These are phyloP conservation scores for Coilia nasus DNA, from an alignment of 2,797 vertebrate genomes.

Conservation along the genomic window DNA sequence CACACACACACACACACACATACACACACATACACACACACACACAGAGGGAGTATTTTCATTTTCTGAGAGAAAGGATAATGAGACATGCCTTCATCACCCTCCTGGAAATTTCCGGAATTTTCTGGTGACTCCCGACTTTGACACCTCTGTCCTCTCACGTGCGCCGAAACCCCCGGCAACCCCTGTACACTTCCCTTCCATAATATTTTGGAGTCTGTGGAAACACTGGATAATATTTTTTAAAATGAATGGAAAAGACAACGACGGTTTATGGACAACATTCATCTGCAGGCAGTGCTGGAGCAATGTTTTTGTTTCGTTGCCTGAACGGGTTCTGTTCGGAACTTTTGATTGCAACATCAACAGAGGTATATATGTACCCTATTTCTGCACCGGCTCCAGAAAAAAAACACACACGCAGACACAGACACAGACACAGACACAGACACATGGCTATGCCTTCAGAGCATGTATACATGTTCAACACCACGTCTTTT, in stretches of 20 bases:
- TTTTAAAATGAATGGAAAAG: constrained; percentile 62
- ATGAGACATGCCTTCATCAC: constrained; percentile 42
- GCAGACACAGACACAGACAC: not conserved
- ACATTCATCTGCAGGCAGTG: constrained; percentile 39
- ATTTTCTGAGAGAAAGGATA: not conserved
- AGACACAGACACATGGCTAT: constrained; percentile 1
- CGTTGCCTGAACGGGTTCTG: constrained; percentile 48
- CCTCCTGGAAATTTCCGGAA: constrained; percentile 40
- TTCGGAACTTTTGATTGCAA: constrained; percentile 68
- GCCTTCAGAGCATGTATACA: constrained; percentile 23
- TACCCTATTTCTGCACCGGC: constrained; percentile 48
- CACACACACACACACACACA: constrained; percentile 3
- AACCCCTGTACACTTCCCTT: constrained; percentile 58
- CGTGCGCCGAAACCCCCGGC: constrained; percentile 43
- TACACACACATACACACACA: constrained; percentile 65
- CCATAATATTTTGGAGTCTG: constrained; percentile 64
- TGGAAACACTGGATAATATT: constrained; percentile 71
- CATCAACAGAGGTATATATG: constrained; percentile 61
- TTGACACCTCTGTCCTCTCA: constrained; percentile 41
- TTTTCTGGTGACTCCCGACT: constrained; percentile 13
- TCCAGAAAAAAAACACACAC: not conserved
- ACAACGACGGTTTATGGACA: constrained; percentile 60
- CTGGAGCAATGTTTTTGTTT: constrained; percentile 51
- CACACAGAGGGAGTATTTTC: constrained; percentile 26
- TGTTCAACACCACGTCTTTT: not conserved